Evolutionary conservation across 2,797 vertebrate species (phyloP), one percentile per base, ranked within the genome.

Genomic region (Epinephelus coioides): DNA sequence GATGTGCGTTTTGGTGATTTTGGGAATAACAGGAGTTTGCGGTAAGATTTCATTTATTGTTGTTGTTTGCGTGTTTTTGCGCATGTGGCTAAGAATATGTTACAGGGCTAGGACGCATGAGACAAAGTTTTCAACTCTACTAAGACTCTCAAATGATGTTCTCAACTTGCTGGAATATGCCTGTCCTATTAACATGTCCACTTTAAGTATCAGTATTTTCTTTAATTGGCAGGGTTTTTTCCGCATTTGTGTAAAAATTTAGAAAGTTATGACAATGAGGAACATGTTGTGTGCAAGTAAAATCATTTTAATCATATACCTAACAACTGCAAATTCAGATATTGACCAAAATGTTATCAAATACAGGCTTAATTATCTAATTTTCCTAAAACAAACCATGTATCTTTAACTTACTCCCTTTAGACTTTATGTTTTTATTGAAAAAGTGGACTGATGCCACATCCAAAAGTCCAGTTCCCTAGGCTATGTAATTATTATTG

Each of bases 31-130:
- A 54, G 59, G 53, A 27, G 64, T 90, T 44, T 78, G 50, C 17
- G 86, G 94, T 95, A 49, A 83, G 88, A 82, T 15, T 70, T 1
- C 34, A 7, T 6, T 11, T 43, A 25, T 2, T 18, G 14, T 30
- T 27, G 55, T 23, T 49, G 69, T 19, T 38, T 56, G 56, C 2
- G 18, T 50, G 44, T 40, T 57, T 47, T 25, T 44, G 3, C 11
- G 2, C 6, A 0, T 47, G 6, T 34, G 13, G 50, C 11, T 5
- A 49, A 54, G 0, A 55, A 49, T 25, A 44, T 59, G 12, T 71
- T 11, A 6, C 12, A 34, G 25, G 27, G 21, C 9, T 3, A 40
- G 38, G 17, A 65, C 19, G 15, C 4, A 14, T 15, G 8, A 27
- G 55, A 27, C 10, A 70, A 30, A 5, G n/a, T 38, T 68, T 43